phyloP scores from a whole-genome alignment of 2,113 vertebrate species.

The Campylomormyrus tamandua region DNA sequence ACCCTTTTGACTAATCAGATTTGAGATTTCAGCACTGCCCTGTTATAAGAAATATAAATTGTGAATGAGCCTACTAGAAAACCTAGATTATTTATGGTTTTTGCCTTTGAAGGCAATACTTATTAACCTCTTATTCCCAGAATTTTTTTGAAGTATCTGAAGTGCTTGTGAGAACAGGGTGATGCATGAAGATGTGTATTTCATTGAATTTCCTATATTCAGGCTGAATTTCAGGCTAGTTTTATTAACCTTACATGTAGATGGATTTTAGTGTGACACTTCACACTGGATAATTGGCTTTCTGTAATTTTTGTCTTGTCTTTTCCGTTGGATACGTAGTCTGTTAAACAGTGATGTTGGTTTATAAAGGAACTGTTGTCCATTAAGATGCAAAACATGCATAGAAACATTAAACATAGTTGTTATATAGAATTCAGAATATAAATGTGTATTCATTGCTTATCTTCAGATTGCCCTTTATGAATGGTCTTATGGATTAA shows the following conservation, averaged over 20 bases:
- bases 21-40: neutral
- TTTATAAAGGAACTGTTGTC: neutral
- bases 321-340: neutral
- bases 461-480: neutral
- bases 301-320: neutral
- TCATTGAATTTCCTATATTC: neutral
- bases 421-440: neutral
- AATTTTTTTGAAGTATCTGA: neutral
- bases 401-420: neutral
- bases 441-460: neutral
- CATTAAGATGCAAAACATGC: neutral
- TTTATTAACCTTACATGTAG: neutral
- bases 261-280: neutral
- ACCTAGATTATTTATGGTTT: neutral
- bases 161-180: neutral
- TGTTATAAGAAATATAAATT: neutral
- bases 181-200: neutral
- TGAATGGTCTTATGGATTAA: neutral
- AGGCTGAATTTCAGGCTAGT: neutral
- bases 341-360: neutral
- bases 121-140: neutral
- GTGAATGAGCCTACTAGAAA: neutral
- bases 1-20: neutral
- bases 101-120: neutral
- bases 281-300: neutral